Evolutionary conservation across 1,140 invertebrate species (phyloP).

Genomic region (Adelges cooleyi): DNA sequence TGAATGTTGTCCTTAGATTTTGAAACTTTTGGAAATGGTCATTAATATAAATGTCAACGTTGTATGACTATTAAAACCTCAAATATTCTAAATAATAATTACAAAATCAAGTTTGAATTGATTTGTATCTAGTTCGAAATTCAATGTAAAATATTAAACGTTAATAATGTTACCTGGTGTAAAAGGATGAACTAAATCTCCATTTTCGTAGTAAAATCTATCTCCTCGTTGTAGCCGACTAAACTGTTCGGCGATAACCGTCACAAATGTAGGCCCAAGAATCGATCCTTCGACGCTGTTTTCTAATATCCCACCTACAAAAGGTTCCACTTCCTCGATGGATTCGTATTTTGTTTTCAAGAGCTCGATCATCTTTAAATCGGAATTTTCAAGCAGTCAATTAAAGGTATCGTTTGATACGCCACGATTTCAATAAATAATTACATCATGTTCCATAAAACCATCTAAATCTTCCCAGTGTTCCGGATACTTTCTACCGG

Average conservation of each 20-base stretch:
- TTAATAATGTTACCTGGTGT: neutral
- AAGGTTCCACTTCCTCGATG: constrained; percentile 67
- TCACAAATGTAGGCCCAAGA: constrained; percentile 72
- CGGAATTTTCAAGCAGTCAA: too few species aligned
- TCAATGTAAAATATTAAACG: too few species aligned
- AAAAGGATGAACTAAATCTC: neutral
- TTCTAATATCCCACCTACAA: constrained; percentile 68
- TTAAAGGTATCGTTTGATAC: too few species aligned
- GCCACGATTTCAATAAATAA: too few species aligned
- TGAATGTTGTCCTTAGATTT: too few species aligned
- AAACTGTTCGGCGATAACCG: constrained; percentile 78
- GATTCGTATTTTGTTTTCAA: constrained; percentile 45
- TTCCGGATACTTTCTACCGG: neutral
- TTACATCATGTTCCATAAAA: neutral
- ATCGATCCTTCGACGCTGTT: constrained; percentile 48
- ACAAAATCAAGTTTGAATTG: too few species aligned
- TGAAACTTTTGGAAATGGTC: too few species aligned
- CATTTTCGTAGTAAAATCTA: constrained; percentile 57
- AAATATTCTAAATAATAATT: too few species aligned
- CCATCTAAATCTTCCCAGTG: neutral
- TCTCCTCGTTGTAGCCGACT: constrained; percentile 60
- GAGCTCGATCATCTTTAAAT: neutral
- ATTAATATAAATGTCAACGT: too few species aligned
- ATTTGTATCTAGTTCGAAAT: too few species aligned
- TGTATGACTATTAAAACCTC: too few species aligned